These are phyloP conservation scores for Eucera pruinosa DNA, from an alignment of 2,888 invertebrate species.

Conservation along the genomic window DNA sequence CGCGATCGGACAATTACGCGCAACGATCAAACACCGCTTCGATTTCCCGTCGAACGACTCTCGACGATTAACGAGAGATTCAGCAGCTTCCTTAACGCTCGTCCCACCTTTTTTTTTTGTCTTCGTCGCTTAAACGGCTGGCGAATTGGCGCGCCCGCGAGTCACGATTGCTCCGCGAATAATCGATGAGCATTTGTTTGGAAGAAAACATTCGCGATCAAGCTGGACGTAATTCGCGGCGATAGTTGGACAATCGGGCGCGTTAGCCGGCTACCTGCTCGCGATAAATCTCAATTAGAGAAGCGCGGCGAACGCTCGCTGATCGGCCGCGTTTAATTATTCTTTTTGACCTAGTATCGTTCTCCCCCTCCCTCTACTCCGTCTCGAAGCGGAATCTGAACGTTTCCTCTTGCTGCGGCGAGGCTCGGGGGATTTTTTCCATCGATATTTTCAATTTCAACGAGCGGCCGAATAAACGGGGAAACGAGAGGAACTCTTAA, in stretches of 20 bases:
- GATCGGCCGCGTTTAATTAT: constrained; percentile 43
- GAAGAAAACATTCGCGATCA: constrained; percentile 12
- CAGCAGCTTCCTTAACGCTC: background rate
- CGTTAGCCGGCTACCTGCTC: constrained; percentile 15
- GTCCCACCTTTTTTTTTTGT: background rate
- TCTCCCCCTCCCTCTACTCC: background rate
- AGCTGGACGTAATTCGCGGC: constrained; percentile 22
- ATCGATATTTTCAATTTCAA: constrained; percentile 26
- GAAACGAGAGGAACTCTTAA: background rate
- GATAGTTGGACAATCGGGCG: constrained; percentile 32
- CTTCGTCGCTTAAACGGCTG: background rate
- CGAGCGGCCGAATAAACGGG: background rate
- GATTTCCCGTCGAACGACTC: no score
- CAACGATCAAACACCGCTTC: no score
- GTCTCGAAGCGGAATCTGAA: background rate
- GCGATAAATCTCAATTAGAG: constrained; percentile 51
- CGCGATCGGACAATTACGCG: no score
- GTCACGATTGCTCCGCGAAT: constrained; percentile 18
- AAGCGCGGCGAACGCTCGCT: constrained; percentile 15
- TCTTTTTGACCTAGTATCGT: constrained; percentile 39
- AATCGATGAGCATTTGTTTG: constrained; percentile 21
- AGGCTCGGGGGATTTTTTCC: constrained; percentile 9
- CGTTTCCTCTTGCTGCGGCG: background rate
- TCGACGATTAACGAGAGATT: no score
- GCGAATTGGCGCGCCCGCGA: background rate